Conservation (phyloP, 2,888 invertebrate species). For the Dioctria rufipes region DNA sequence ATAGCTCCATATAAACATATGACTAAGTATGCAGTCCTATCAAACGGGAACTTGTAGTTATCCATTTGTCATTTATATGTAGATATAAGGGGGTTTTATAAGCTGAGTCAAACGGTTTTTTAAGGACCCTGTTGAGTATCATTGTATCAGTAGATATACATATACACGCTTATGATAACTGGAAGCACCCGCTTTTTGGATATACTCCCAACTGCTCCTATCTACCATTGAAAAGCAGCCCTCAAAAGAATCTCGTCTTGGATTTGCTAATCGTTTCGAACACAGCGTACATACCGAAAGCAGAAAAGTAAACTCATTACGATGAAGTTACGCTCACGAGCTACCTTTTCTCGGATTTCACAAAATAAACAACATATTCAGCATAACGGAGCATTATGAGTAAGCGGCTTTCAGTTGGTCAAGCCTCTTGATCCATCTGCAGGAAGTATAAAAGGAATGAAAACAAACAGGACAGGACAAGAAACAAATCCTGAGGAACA, state of each 20-base stretch:
- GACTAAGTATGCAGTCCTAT: too few relatives aligned
- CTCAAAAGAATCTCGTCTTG: not conserved
- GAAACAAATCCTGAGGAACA: conserved; percentile 32
- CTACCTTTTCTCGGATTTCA: conserved; percentile 32
- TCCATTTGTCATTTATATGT: too few relatives aligned
- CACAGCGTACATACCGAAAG: not conserved
- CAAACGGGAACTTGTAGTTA: too few relatives aligned
- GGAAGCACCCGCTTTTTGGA: too few relatives aligned
- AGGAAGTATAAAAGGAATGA: conserved; percentile 32
- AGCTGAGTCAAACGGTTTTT: too few relatives aligned
- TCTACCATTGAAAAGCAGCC: too few relatives aligned
- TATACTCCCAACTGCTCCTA: too few relatives aligned
- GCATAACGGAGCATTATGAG: conserved; percentile 30
- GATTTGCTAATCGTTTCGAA: conserved; percentile 1
- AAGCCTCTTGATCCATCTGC: conserved; percentile 29
- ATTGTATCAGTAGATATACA: too few relatives aligned
- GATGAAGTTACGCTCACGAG: conserved; percentile 28
- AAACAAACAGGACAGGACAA: conserved; percentile 13
- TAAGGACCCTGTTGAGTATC: too few relatives aligned
- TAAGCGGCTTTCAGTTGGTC: conserved; percentile 40
- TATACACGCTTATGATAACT: too few relatives aligned
- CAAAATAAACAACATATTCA: conserved; percentile 35
- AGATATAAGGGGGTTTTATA: too few relatives aligned
- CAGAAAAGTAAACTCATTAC: conserved; percentile 40
- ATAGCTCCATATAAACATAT: too few relatives aligned